A percentile compares a stretch with the other conserved stretches of the same genome.
phyloP scores from a whole-genome alignment of 2,113 vertebrate species.

The Poeciliopsis prolifica region DNA sequence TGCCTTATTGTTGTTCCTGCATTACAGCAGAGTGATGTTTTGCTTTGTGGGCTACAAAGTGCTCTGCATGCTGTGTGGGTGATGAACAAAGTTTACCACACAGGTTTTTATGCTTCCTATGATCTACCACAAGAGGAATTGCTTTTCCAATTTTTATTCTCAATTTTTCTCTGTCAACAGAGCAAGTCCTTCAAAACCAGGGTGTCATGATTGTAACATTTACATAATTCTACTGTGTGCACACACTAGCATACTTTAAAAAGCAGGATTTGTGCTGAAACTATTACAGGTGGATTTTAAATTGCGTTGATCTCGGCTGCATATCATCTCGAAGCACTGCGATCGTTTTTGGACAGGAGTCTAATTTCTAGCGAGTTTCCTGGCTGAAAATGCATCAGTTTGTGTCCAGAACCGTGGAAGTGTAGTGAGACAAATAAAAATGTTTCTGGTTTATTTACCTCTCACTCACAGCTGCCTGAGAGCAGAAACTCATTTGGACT shows the following conservation, averaged over 20 bases:
- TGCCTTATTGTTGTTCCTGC: not conserved
- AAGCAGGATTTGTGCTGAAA: not conserved
- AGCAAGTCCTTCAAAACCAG: not conserved
- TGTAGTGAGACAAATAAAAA: not conserved
- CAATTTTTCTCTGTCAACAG: not conserved
- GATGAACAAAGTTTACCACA: constrained; percentile 11
- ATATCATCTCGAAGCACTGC: not conserved
- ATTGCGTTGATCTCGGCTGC: not conserved
- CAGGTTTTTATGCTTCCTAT: constrained; percentile 16
- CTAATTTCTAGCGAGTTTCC: not conserved
- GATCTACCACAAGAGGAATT: constrained; percentile 19
- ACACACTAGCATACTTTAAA: not conserved
- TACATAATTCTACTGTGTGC: not conserved
- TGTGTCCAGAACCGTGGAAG: not conserved
- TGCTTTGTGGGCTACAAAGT: not conserved
- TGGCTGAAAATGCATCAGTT: not conserved
- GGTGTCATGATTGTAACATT: not conserved
- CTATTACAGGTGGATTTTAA: not conserved
- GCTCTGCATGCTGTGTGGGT: constrained; percentile 15
- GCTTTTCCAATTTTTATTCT: constrained; percentile 2
- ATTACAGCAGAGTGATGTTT: not conserved
- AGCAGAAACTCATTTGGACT: constrained; percentile 22
- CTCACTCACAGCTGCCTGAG: constrained; percentile 24
- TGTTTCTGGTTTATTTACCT: not conserved
- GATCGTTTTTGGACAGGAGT: not conserved